phyloP scores from a whole-genome alignment of 2,888 invertebrate species.

The Elegia similella region DNA sequence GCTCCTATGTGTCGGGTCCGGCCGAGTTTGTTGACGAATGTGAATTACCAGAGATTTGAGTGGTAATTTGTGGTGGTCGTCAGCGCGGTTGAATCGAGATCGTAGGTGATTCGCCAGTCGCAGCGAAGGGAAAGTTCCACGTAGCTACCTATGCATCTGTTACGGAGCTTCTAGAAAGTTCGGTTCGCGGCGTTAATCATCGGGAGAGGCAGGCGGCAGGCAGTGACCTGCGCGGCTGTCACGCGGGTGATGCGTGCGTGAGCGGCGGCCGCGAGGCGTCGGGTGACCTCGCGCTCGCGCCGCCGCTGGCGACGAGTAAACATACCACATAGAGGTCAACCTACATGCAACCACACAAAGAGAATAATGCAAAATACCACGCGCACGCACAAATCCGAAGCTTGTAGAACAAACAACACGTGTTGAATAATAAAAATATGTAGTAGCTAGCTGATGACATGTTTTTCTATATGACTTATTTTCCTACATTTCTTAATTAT shows the following conservation, averaged over 20 bases:
- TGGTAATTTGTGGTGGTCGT: background rate
- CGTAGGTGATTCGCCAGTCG: conserved; percentile 8
- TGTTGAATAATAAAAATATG: background rate
- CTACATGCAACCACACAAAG: background rate
- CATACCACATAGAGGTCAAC: background rate
- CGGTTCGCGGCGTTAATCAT: conserved; percentile 32
- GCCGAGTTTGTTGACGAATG: background rate
- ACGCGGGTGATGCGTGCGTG: conserved; percentile 40
- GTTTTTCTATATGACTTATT: no score
- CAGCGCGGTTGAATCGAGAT: conserved; percentile 3
- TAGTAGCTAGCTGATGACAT: no score
- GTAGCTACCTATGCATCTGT: conserved; percentile 1
- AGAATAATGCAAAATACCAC: background rate
- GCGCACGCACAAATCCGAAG: background rate
- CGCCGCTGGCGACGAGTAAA: background rate
- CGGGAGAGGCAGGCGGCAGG: conserved; percentile 24
- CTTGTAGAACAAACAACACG: background rate
- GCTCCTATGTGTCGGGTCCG: background rate
- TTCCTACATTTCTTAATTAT: no score
- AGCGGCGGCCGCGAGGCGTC: conserved; percentile 19
- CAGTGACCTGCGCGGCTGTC: conserved; percentile 34
- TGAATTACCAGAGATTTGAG: background rate
- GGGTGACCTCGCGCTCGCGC: conserved; percentile 19
- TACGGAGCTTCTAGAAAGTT: conserved; percentile 34
- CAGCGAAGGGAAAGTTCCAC: conserved; percentile 20